Evolutionary conservation across 2,888 invertebrate species (phyloP).

Genomic region (Dioctria linearis): DNA sequence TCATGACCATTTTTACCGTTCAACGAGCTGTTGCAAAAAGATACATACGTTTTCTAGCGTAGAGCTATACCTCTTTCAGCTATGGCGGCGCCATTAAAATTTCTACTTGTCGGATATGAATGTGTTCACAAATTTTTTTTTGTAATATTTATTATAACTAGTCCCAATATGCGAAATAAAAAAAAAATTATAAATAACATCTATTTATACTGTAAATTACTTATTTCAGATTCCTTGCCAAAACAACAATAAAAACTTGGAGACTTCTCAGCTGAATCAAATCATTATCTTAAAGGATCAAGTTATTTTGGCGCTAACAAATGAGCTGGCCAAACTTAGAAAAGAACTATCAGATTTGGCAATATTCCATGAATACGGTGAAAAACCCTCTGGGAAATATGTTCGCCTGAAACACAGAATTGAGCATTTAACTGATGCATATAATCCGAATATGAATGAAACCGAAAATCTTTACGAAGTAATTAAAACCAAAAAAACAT

Average conservation of each 20-base stretch:
- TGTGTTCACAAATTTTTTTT: not conserved
- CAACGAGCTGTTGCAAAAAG: too few species aligned
- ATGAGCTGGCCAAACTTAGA: slow-evolving; percentile 77
- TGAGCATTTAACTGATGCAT: slow-evolving; percentile 68
- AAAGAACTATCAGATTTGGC: slow-evolving; percentile 80
- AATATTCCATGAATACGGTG: slow-evolving; percentile 78
- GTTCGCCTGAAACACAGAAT: slow-evolving; percentile 71
- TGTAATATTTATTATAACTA: not conserved
- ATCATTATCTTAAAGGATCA: slow-evolving; percentile 69
- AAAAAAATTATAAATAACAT: not conserved
- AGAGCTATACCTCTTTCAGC: too few species aligned
- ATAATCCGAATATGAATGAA: slow-evolving; percentile 53
- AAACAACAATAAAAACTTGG: slow-evolving; percentile 75
- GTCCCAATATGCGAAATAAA: too few species aligned
- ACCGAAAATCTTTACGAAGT: slow-evolving; percentile 19
- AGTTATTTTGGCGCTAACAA: slow-evolving; percentile 68
- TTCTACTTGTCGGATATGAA: too few species aligned
- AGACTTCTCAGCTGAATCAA: slow-evolving; percentile 71
- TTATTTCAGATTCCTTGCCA: slow-evolving; percentile 73
- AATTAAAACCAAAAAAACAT: slow-evolving; percentile 57
- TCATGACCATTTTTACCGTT: too few species aligned
- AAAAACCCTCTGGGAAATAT: slow-evolving; percentile 76
- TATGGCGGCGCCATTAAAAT: too few species aligned
- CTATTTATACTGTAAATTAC: not conserved
- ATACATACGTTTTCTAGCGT: too few species aligned